Evolutionary conservation across 2,113 vertebrate species (phyloP).

Genomic region (cattle (Bos taurus)): DNA sequence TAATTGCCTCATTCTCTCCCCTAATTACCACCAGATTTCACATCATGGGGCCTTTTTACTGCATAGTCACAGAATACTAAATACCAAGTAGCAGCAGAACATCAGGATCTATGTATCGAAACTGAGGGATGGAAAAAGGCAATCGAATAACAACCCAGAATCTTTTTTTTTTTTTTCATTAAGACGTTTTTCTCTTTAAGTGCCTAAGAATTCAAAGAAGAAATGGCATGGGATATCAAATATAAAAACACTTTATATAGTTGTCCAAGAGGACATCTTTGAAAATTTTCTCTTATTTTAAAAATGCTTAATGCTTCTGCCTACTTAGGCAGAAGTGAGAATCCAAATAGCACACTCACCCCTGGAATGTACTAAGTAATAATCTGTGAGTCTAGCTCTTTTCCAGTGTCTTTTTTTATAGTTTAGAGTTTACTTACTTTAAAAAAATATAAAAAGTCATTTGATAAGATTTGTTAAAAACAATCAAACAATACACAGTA

Average conservation of each 20-base stretch:
- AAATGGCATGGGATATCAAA: background rate
- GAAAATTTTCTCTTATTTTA: background rate
- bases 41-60: background rate
- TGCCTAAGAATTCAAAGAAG: background rate
- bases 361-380: slow-evolving; percentile 56
- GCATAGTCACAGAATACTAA: background rate
- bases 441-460: background rate
- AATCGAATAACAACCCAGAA: background rate
- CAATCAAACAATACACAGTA: background rate
- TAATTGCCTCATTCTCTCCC: background rate
- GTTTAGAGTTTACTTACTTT: background rate
- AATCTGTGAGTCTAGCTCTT: slow-evolving; percentile 64
- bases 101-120: background rate
- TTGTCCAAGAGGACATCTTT: background rate
- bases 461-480: background rate
- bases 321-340: slow-evolving; percentile 64
- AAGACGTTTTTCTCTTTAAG: background rate
- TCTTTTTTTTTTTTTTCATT: background rate
- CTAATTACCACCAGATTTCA: background rate
- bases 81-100: background rate
- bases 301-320: slow-evolving; percentile 28
- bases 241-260: background rate
- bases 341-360: slow-evolving; percentile 67
- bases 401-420: slow-evolving; percentile 60
- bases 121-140: background rate